Evolutionary conservation across 1,140 invertebrate genomes (phyloP).

Genomic region (Drosophila prosaltans): DNA sequence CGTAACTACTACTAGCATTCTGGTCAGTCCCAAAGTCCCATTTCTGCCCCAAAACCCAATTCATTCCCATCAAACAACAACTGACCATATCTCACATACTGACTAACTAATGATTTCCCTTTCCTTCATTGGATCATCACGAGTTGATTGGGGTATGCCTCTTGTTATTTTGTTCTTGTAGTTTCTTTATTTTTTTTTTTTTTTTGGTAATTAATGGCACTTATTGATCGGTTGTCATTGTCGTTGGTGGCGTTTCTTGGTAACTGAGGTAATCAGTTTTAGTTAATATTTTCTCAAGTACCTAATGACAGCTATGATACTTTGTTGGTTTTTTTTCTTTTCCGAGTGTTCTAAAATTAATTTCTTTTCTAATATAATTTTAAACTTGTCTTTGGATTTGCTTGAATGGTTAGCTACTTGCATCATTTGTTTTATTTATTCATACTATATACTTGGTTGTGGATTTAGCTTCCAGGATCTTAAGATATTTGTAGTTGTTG

Average conservation of each 20-base stretch:
- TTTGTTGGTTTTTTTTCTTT: constrained; percentile 1
- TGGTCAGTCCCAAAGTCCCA: neutral
- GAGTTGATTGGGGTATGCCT: neutral
- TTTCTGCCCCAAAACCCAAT: too few species aligned
- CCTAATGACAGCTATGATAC: neutral
- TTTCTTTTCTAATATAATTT: neutral
- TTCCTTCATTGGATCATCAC: neutral
- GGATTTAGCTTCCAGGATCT: too few species aligned
- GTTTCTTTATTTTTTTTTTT: constrained; percentile 8
- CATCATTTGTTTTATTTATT: too few species aligned
- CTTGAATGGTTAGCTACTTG: too few species aligned
- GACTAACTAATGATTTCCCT: neutral
- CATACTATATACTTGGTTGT: too few species aligned
- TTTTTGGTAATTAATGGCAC: constrained; percentile 14
- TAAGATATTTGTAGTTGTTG: too few species aligned
- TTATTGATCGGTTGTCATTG: constrained; percentile 12
- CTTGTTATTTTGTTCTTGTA: neutral
- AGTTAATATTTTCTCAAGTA: constrained; percentile 1
- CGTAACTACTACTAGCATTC: neutral
- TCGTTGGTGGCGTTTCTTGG: constrained; percentile 3
- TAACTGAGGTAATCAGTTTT: constrained; percentile 9
- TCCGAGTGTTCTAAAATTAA: neutral
- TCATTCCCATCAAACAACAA: neutral
- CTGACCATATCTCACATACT: neutral
- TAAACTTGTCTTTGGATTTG: too few species aligned